Conservation (phyloP, 1,140 invertebrate genomes). For the Thaumetopoea pityocampa region DNA sequence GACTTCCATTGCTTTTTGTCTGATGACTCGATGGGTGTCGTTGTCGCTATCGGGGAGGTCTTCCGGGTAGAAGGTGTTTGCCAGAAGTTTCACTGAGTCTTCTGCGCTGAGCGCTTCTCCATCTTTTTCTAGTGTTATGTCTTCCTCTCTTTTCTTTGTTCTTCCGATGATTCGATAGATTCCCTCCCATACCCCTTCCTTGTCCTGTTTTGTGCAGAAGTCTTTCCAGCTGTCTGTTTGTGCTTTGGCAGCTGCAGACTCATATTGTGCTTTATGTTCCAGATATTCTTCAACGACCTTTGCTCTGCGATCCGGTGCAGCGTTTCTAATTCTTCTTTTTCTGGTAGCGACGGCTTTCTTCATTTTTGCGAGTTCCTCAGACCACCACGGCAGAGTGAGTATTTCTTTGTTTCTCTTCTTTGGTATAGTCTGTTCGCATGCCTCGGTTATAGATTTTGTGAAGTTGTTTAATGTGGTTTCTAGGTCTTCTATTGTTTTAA, state of each 20-base stretch:
- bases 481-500: neutral
- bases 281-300: conserved; percentile 3
- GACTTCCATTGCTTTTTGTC: neutral
- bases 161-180: conserved; percentile 13
- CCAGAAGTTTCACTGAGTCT: conserved; percentile 5
- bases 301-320: neutral
- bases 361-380: conserved; percentile 1
- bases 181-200: conserved; percentile 14
- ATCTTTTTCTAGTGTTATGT: neutral
- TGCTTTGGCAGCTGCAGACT: neutral
- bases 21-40: conserved; percentile 2
- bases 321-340: neutral
- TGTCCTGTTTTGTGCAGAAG: conserved; percentile 9
- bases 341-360: neutral
- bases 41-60: conserved; percentile 1
- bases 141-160: conserved; percentile 8
- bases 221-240: conserved; percentile 22
- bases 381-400: conserved; percentile 8
- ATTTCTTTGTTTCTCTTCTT: conserved; percentile 1
- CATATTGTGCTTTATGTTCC: neutral
- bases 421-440: neutral
- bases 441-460: neutral
- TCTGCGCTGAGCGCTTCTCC: neutral
- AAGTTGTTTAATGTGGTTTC: neutral
- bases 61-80: conserved; percentile 6